Evolutionary conservation across 2,113 vertebrate genomes (phyloP), one percentile per base, ranked within the genome.

Genomic region (Percina caprodes): DNA sequence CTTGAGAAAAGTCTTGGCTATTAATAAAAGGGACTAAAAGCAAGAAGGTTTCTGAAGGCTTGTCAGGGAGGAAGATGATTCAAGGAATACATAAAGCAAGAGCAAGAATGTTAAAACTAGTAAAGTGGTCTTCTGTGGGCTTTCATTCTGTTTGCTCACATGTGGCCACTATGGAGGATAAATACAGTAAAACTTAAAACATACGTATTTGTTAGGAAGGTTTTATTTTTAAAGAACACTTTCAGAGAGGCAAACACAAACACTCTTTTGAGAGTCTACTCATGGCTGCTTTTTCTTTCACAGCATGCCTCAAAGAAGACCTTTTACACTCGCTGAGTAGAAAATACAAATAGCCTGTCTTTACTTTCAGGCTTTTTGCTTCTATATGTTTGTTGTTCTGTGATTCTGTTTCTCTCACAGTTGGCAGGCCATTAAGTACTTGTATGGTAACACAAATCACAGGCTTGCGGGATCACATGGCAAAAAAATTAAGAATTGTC

Each of bases 311-410:
- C 59, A 81, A 80, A 88, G 54, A 76, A 72, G 42, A 84, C 58
- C 75, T 61, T 68, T 83, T 80, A 66, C 66, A 62, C 48, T 83
- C 21, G 24, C 75, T 23, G 61, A 24, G 66, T 56, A 70, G 33
- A 78, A 87, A 88, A 79, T 74, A 80, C 80, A 87, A 78, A 71
- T 59, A 77, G 39, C 48, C 26, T 49, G 61, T 85, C 75, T 88
- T 79, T 78, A 61, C 65, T 75, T 85, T 63, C 16, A 69, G 82
- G 46, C 23, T 42, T 77, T 84, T 69, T 54, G 58, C 67, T 85
- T 86, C 86, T 74, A 79, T 69, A 42, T 54, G 62, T 71, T 63
- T 85, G 54, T 33, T 60, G 30, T 54, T 82, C 21, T 58, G 18
- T 66, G 42, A 51, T 58, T 82, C 52, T 46, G 60, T 61, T 74